These are phyloP conservation scores for Lepidothrix coronata DNA, from an alignment of 2,113 vertebrate species.

Conservation along the genomic window DNA sequence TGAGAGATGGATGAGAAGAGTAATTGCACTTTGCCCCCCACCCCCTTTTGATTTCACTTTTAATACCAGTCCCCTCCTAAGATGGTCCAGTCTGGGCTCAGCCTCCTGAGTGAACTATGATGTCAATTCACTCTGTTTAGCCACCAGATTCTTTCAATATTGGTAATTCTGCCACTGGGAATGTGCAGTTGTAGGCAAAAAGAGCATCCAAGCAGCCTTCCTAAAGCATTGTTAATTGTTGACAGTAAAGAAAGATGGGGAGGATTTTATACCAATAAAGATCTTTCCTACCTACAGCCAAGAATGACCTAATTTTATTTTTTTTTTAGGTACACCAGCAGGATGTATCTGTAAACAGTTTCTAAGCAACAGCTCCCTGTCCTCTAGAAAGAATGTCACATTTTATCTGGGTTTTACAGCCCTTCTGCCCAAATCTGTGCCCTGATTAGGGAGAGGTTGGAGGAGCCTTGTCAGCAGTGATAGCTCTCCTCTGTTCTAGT, in stretches of 20 bases:
- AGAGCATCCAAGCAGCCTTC: neutral
- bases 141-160: neutral
- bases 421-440: neutral
- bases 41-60: neutral
- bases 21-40: neutral
- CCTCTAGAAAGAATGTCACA: neutral
- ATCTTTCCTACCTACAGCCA: conserved; percentile 14
- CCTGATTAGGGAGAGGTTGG: neutral
- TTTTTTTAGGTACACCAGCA: neutral
- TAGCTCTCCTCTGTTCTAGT: neutral
- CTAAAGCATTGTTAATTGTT: neutral
- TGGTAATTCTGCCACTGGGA: neutral
- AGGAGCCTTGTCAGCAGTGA: neutral
- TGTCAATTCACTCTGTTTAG: neutral
- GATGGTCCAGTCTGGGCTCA: neutral
- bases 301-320: conserved; percentile 27
- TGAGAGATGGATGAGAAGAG: neutral
- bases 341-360: conserved; percentile 55
- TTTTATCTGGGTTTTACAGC: neutral
- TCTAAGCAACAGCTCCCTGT: conserved; percentile 57
- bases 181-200: neutral
- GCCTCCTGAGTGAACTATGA: neutral
- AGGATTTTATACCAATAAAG: neutral
- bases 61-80: neutral
- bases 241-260: neutral